These are phyloP conservation scores for Pipistrellus nathusii DNA, from an alignment of 2,797 vertebrate species.

Conservation along the genomic window DNA sequence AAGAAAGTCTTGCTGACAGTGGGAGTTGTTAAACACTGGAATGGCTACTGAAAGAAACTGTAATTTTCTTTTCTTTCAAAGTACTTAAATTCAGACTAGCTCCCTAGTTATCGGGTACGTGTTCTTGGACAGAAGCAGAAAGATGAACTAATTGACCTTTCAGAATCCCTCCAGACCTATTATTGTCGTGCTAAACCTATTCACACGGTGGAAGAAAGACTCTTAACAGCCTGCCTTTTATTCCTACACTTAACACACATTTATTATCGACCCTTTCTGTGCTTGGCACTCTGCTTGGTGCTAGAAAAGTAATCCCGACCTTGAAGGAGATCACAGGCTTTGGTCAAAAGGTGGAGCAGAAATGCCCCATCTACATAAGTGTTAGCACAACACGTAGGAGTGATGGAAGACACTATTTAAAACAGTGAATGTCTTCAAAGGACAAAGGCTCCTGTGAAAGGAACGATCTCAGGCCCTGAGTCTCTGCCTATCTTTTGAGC, in stretches of 20 bases:
- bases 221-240: conserved; percentile 70
- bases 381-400: conserved; percentile 17
- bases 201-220: conserved; percentile 64
- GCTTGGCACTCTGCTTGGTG: conserved; percentile 62
- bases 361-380: conserved; percentile 60
- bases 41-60: conserved; percentile 70
- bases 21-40: conserved; percentile 76
- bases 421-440: conserved; percentile 72
- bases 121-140: conserved; percentile 73
- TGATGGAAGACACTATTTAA: conserved; percentile 70
- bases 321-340: conserved; percentile 73
- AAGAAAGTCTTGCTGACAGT: conserved; percentile 76
- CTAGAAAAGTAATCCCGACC: conserved; percentile 57
- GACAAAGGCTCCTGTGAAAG: conserved; percentile 57
- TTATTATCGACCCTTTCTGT: conserved; percentile 67
- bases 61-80: conserved; percentile 73
- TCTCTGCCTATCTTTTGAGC: conserved; percentile 57
- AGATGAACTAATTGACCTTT: conserved; percentile 80
- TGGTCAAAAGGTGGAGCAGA: conserved; percentile 76
- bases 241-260: conserved; percentile 67
- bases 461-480: conserved; percentile 37
- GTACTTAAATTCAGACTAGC: conserved; percentile 70
- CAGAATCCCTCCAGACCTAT: conserved; percentile 72
- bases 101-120: conserved; percentile 73
- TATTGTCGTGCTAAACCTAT: conserved; percentile 75